phyloP scores from a whole-genome alignment of 2,797 vertebrate species.

The Malurus leucopterus region DNA sequence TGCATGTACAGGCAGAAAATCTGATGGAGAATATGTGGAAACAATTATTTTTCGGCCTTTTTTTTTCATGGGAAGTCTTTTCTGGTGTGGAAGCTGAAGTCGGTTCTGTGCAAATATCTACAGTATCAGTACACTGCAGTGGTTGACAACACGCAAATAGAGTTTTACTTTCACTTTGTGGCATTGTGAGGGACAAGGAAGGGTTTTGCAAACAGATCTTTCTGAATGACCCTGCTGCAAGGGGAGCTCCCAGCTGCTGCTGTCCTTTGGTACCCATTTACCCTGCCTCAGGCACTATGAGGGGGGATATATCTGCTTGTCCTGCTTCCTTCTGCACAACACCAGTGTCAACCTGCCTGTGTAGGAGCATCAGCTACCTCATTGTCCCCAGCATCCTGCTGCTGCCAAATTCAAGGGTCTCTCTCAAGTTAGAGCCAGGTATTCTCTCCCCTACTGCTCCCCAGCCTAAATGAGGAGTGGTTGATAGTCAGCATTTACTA shows the following conservation, averaged over 20 bases:
- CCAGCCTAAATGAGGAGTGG: not conserved
- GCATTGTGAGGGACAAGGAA: not conserved
- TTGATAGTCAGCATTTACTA: not conserved
- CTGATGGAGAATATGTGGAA: not conserved
- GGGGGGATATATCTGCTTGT: not conserved
- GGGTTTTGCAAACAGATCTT: not conserved
- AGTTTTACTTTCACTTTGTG: constrained; percentile 22
- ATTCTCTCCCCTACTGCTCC: not conserved
- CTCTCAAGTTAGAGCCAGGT: not conserved
- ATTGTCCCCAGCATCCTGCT: not conserved
- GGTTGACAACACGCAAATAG: not conserved
- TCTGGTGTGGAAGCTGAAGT: not conserved
- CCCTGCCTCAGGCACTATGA: accelerated
- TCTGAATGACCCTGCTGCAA: not conserved
- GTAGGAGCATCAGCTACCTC: not conserved
- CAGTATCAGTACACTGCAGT: not conserved
- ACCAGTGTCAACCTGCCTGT: not conserved
- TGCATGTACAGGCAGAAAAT: not conserved
- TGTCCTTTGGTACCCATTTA: not conserved
- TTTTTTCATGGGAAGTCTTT: not conserved
- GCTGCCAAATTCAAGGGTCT: not conserved
- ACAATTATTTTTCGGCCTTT: accelerated
- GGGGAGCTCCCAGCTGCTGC: accelerated
- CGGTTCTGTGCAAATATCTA: accelerated
- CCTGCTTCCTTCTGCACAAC: accelerated